Evolutionary conservation across 2,113 vertebrate species (phyloP).

Genomic region (Pluvialis apricaria): DNA sequence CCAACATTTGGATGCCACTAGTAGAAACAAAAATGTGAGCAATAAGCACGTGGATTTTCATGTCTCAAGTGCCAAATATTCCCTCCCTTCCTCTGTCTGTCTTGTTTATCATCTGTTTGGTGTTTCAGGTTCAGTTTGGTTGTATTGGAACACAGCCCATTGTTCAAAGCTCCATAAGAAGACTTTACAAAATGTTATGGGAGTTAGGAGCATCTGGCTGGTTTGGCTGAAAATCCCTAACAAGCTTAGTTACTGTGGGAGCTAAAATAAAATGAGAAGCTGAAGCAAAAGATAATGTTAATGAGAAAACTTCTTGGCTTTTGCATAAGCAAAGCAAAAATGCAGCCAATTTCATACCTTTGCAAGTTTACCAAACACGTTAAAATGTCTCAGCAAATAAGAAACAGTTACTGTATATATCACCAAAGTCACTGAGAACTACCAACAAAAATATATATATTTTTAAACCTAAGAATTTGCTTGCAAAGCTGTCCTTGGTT

Average conservation of each 20-base stretch:
- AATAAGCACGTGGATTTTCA: neutral
- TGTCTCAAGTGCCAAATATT: neutral
- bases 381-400: neutral
- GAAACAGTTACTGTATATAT: neutral
- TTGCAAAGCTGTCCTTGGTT: neutral
- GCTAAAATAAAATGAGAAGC: slow-evolving; percentile 17
- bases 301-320: neutral
- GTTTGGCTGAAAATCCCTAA: slow-evolving; percentile 30
- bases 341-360: neutral
- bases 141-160: neutral
- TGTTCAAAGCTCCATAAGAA: slow-evolving; percentile 10
- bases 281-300: slow-evolving; percentile 12
- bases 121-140: neutral
- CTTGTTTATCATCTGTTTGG: neutral
- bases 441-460: neutral
- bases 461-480: neutral
- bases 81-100: neutral
- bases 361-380: neutral
- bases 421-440: neutral
- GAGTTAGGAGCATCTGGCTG: slow-evolving; percentile 43
- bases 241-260: slow-evolving; percentile 30
- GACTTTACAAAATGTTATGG: slow-evolving; percentile 27
- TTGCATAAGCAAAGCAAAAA: neutral
- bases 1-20: neutral
- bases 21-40: neutral